Evolutionary conservation across 2,797 vertebrate genomes (phyloP).

Genomic region (Kryptolebias ocellatus): DNA sequence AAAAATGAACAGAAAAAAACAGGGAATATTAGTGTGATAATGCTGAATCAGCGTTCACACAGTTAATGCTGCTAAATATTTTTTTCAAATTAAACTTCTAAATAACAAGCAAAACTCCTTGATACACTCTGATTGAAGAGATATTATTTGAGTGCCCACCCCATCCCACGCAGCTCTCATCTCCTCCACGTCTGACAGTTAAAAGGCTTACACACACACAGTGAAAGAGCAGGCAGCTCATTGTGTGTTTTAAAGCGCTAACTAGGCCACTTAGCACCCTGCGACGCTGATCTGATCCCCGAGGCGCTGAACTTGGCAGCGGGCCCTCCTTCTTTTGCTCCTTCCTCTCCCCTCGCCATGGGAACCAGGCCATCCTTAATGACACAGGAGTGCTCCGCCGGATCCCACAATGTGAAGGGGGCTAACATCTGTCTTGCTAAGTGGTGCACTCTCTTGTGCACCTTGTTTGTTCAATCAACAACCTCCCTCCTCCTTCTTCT

Average conservation of each 20-base stretch:
- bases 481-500: slow-evolving; percentile 24
- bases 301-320: slow-evolving; percentile 80
- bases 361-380: slow-evolving; percentile 83
- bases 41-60: too few relatives aligned
- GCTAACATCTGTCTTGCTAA: slow-evolving; percentile 84
- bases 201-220: slow-evolving; percentile 74
- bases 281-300: slow-evolving; percentile 80
- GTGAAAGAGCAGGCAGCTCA: slow-evolving; percentile 77
- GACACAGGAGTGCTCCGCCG: slow-evolving; percentile 75
- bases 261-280: slow-evolving; percentile 84
- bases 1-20: too few relatives aligned
- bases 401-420: slow-evolving; percentile 79
- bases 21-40: too few relatives aligned
- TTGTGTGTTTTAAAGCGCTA: slow-evolving; percentile 83
- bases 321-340: slow-evolving; percentile 74
- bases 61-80: too few relatives aligned
- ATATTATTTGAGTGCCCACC: slow-evolving; percentile 20
- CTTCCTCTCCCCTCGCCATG: slow-evolving; percentile 78
- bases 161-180: slow-evolving; percentile 49
- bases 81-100: slow-evolving; percentile 11
- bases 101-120: slow-evolving; percentile 7
- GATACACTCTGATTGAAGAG: slow-evolving; percentile 46
- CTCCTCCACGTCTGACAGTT: slow-evolving; percentile 70
- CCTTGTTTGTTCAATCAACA: slow-evolving; percentile 81
- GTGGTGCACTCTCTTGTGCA: slow-evolving; percentile 79